Conservation (phyloP, 30 jellyfish, hydroid and myxozoan species). For the Sanderia malayensis region DNA sequence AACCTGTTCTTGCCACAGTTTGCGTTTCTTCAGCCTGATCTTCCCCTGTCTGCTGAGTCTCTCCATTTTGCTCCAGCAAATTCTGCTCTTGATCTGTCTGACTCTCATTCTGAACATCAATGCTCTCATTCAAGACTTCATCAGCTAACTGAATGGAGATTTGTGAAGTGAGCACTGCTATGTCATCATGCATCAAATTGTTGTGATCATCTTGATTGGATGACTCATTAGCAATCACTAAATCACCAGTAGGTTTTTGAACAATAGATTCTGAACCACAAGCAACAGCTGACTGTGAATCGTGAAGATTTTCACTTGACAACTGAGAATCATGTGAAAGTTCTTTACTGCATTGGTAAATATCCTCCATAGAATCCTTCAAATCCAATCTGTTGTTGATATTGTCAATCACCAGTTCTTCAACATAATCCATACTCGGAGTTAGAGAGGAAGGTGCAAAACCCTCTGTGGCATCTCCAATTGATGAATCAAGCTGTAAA, state of each 20-base stretch:
- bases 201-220: background rate
- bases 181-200: background rate
- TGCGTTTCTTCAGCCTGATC: too few relatives aligned
- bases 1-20: slow-evolving; percentile 46
- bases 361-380: background rate
- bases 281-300: background rate
- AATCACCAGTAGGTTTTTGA: background rate
- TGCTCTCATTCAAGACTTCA: slow-evolving; percentile 26
- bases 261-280: background rate
- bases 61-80: too few relatives aligned
- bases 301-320: background rate
- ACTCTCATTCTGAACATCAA: background rate
- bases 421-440: background rate
- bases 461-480: background rate
- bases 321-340: background rate
- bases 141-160: slow-evolving; percentile 48
- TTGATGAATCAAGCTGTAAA: background rate
- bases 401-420: background rate
- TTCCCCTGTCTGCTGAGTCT: too few relatives aligned
- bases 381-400: background rate
- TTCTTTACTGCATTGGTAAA: background rate
- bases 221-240: background rate
- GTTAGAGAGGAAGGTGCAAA: background rate
- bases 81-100: too few relatives aligned
- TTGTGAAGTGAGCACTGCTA: slow-evolving; percentile 11